Conservation (phyloP, 2,888 invertebrate genomes). For the Nasonia oneida region DNA sequence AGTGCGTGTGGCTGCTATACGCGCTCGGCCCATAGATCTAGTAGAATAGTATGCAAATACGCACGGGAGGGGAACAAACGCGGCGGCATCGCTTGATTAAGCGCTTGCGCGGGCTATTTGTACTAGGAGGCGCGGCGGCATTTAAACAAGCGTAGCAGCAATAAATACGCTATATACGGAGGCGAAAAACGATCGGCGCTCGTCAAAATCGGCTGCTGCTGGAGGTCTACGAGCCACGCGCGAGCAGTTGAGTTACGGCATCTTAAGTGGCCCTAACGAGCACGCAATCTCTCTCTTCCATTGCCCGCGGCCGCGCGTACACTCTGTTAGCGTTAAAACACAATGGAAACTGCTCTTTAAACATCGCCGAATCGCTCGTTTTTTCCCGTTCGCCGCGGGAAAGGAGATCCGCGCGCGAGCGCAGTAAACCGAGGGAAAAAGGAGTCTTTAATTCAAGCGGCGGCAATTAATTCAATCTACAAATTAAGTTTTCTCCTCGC, state of each 20-base stretch:
- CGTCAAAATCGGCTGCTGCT: background rate
- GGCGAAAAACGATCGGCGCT: background rate
- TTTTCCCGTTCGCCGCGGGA: background rate
- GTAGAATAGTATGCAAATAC: conserved; percentile 47
- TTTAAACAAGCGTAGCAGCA: conserved; percentile 17
- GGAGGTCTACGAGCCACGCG: background rate
- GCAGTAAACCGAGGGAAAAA: conserved; percentile 1
- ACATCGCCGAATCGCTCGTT: conserved; percentile 20
- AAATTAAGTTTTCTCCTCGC: conserved; percentile 64
- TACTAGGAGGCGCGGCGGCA: background rate
- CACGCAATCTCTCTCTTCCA: conserved; percentile 37
- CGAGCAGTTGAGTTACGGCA: background rate
- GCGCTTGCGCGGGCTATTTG: conserved; percentile 5
- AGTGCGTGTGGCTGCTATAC: background rate
- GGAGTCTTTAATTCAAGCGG: conserved; percentile 53
- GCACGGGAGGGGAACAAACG: conserved; percentile 4
- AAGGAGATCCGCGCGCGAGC: background rate
- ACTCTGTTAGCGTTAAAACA: background rate
- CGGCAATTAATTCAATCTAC: conserved; percentile 66
- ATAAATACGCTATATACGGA: background rate
- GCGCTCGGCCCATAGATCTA: conserved; percentile 14
- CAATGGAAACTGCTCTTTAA: conserved; percentile 45
- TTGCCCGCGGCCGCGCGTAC: background rate
- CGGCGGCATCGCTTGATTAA: conserved; percentile 26
- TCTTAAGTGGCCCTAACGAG: conserved; percentile 35